phyloP scores from a whole-genome alignment of 2,113 vertebrate species.

The Xiphophorus maculatus region DNA sequence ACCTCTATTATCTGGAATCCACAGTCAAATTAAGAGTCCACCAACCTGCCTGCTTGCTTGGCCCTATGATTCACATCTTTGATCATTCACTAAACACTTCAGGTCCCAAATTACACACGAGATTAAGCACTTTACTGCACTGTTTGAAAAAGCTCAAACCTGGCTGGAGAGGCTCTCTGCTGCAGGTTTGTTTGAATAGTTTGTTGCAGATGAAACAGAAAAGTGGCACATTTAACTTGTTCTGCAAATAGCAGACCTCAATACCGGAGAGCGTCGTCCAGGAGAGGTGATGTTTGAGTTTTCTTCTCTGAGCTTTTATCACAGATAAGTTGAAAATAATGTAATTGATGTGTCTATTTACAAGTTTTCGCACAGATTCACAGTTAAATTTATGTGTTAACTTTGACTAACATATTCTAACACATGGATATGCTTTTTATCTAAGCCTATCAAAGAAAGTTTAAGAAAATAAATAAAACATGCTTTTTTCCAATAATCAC shows the following conservation, averaged over 20 bases:
- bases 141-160: slow-evolving; percentile 1
- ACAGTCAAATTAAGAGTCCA: slow-evolving; percentile 14
- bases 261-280: not conserved
- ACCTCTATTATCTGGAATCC: slow-evolving; percentile 5
- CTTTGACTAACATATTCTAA: not conserved
- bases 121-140: slow-evolving; percentile 5
- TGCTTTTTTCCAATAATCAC: too few relatives aligned
- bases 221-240: not conserved
- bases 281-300: not conserved
- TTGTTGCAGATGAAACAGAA: slow-evolving; percentile 5
- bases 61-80: slow-evolving; percentile 11
- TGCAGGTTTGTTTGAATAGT: not conserved
- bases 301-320: not conserved
- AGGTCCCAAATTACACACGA: not conserved
- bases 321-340: not conserved
- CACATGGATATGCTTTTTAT: not conserved
- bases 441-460: too few relatives aligned
- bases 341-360: not conserved
- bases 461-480: too few relatives aligned
- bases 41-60: not conserved
- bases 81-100: slow-evolving; percentile 1
- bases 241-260: not conserved
- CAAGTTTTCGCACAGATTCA: not conserved
- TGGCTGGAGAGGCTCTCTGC: not conserved
- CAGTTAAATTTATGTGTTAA: too few relatives aligned